Percentiles rank a stretch among this genome's conserved stretches.
Evolutionary conservation across 2,113 vertebrate genomes (phyloP).

Genomic region (Mesoclemmys tuberculata): DNA sequence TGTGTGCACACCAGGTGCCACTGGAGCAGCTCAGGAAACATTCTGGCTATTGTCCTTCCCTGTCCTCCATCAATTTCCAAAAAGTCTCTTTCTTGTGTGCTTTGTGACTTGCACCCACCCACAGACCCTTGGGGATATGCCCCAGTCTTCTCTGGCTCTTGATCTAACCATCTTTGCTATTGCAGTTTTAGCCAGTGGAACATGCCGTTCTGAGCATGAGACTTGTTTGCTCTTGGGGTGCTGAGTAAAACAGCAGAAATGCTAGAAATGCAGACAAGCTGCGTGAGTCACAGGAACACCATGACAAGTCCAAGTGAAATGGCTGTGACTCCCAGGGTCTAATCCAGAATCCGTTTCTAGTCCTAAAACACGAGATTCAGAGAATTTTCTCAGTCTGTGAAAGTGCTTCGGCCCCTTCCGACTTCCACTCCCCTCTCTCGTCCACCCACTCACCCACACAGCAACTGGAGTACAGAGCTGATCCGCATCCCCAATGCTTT

Average conservation of each 20-base stretch:
- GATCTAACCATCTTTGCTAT: not conserved
- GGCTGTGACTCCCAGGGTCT: rapidly evolving
- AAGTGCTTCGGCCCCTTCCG: not conserved
- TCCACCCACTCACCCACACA: not conserved
- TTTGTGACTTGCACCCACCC: not conserved
- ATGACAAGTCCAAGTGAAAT: not conserved
- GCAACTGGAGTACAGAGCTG: rapidly evolving
- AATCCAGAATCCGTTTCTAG: not conserved
- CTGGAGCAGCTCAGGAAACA: not conserved
- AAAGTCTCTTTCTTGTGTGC: not conserved
- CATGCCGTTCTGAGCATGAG: not conserved
- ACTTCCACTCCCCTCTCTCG: not conserved
- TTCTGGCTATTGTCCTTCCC: not conserved
- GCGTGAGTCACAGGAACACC: not conserved
- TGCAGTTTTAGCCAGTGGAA: not conserved
- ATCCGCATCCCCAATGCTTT: not conserved
- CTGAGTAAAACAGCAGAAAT: not conserved
- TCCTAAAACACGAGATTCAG: rapidly evolving
- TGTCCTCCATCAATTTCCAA: not conserved
- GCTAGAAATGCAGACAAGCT: not conserved
- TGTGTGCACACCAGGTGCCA: not conserved
- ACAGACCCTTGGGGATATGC: not conserved
- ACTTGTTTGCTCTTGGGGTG: not conserved
- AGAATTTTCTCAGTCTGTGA: not conserved
- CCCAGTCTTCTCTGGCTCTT: not conserved